Evolutionary conservation across 2,113 vertebrate genomes (phyloP).

Genomic region (Percina caprodes): DNA sequence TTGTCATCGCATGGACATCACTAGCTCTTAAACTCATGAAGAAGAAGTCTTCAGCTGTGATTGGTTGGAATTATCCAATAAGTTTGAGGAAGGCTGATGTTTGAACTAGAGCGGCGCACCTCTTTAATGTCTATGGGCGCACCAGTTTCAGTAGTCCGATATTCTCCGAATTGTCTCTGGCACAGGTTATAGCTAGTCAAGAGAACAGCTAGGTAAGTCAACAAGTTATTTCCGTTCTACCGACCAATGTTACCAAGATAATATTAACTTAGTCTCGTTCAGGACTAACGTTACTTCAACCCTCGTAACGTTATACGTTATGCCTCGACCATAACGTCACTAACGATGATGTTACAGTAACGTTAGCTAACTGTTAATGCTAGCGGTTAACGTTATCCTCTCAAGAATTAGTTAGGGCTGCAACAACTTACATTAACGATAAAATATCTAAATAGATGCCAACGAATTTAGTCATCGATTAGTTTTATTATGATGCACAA

Average conservation of each 20-base stretch:
- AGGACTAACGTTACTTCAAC: no score
- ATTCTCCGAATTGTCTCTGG: no score
- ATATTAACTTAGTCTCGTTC: neutral
- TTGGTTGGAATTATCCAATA: conserved; percentile 59
- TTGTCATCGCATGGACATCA: accelerated
- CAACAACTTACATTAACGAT: no score
- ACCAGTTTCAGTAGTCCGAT: no score
- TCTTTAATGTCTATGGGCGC: no score
- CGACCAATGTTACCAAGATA: neutral
- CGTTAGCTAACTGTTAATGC: no score
- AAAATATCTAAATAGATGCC: no score
- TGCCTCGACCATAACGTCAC: neutral
- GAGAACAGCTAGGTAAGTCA: conserved; percentile 32
- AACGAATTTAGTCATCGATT: no score
- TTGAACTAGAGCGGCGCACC: conserved; percentile 46
- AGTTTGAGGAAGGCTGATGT: neutral
- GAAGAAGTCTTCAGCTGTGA: conserved; percentile 36
- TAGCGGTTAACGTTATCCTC: neutral
- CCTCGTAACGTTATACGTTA: neutral
- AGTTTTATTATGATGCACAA: no score
- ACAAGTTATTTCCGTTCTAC: neutral
- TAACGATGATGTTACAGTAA: neutral
- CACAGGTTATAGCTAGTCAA: no score
- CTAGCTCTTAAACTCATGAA: neutral
- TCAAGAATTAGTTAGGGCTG: neutral